Base-by-base conservation (phyloP, 2,797 vertebrate genomes). In the Anomalospiza imberbis region DNA sequence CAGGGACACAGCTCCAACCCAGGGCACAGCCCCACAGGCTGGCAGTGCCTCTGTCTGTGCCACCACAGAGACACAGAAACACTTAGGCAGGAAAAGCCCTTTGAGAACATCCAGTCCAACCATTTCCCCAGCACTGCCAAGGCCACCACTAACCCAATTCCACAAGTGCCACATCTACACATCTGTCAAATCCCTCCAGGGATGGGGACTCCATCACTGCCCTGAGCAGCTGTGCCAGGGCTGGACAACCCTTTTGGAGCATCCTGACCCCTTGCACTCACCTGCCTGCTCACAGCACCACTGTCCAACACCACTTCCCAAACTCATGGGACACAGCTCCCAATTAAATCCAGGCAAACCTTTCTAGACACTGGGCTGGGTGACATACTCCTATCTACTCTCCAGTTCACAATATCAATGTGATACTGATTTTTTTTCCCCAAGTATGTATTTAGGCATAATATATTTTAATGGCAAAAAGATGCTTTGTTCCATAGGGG, bases 391-490 rank as follows among this genome's bases (percentile, higher is more conserved):
- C 53, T 73, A 40, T 12, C 50, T 68, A 2, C 66, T 75, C 70
- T 38, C 81, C 54, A n/a, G n/a, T 88, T 67, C 12, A 7, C 32
- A 62, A 31, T 9, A 29, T 11, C 74, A 90, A 96, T 48, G 20
- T 20, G 67, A 90, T 63, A 60, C 42, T 61, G 67, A 29, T 40
- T 44, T 51, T n/a, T 3, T 3, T 0, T 1, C 18, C n/a, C 26
- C 36, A 47, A 89, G 67, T 42, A 83, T 79, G 76, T 77, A 94
- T 80, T 91, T 85, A 92, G 88, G 61, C 50, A 34, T 71, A 77
- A 48, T 88, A 65, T 54, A 82, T 79, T 86, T 95, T 92, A 94
- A 96, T 90, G n/a, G 79, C 63, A 94, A 96, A 94, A 96, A 96
- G 83, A 83, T 92, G 92, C 71, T 93, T 93, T 91, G 77, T 85